Evolutionary conservation across 1,140 invertebrate genomes (phyloP).

Genomic region (Asbolus verrucosus): DNA sequence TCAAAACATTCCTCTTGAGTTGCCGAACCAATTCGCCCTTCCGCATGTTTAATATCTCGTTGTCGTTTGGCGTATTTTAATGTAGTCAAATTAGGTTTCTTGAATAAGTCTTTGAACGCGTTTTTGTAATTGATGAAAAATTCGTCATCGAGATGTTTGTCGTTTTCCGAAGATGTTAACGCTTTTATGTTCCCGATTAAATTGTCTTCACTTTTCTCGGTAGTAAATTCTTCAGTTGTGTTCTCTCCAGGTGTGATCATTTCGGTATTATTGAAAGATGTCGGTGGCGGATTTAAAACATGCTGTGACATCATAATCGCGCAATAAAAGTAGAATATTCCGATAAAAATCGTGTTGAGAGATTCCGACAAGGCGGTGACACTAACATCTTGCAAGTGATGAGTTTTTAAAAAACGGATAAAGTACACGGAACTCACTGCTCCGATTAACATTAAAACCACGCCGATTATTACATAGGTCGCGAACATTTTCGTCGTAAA

Average conservation of each 20-base stretch:
- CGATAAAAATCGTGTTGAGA: slow-evolving; percentile 46
- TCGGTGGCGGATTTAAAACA: neutral
- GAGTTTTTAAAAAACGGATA: slow-evolving; percentile 33
- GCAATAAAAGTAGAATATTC: slow-evolving; percentile 47
- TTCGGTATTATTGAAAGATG: slow-evolving; percentile 19
- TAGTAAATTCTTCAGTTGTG: slow-evolving; percentile 15
- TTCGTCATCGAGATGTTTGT: too few species aligned
- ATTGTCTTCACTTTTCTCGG: slow-evolving; percentile 3
- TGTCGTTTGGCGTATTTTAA: too few species aligned
- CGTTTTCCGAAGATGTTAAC: too few species aligned
- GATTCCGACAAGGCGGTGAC: slow-evolving; percentile 40
- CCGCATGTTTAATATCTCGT: too few species aligned
- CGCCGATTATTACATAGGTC: slow-evolving; percentile 46
- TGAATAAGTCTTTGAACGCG: slow-evolving; percentile 24
- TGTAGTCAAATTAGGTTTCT: slow-evolving; percentile 14
- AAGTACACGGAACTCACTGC: slow-evolving; percentile 40
- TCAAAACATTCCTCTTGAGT: slow-evolving; percentile 39
- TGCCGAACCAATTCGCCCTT: too few species aligned
- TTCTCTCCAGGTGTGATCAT: too few species aligned
- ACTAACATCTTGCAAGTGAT: slow-evolving; percentile 17
- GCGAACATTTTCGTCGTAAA: slow-evolving; percentile 47
- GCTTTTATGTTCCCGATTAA: too few species aligned
- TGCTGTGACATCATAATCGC: slow-evolving; percentile 36
- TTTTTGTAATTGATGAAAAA: slow-evolving; percentile 1
- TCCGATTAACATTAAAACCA: slow-evolving; percentile 40